Percentiles rank a stretch among this genome's conserved stretches.
Conservation (phyloP, 2,888 invertebrate species). For the Heliconius erato region DNA sequence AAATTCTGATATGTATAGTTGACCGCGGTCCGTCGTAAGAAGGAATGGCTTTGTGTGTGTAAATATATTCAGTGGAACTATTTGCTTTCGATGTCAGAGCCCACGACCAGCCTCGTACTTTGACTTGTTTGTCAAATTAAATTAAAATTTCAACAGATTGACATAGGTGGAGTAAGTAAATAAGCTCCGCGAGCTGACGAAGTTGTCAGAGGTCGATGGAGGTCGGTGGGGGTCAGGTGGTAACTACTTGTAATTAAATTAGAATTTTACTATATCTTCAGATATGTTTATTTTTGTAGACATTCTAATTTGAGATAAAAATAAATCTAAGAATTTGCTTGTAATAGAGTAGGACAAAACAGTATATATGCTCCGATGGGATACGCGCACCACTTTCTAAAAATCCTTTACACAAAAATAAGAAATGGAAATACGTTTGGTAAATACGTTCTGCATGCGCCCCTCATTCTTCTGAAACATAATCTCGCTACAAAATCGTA, state of each 20-base stretch:
- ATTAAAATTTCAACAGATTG: not conserved
- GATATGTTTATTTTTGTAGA: no score
- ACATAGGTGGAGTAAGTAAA: not conserved
- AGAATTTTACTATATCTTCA: no score
- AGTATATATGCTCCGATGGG: no score
- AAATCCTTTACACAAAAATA: no score
- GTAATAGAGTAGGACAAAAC: no score
- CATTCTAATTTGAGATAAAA: no score
- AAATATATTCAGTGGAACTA: not conserved
- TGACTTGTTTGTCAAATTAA: not conserved
- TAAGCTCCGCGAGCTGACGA: not conserved
- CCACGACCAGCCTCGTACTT: not conserved
- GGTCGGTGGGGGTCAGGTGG: not conserved
- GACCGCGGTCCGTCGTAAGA: not conserved
- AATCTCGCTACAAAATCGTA: no score
- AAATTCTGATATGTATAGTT: constrained; percentile 17
- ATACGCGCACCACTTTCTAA: no score
- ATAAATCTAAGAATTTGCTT: no score
- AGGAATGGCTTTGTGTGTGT: not conserved
- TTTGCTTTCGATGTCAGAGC: constrained; percentile 5
- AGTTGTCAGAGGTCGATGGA: not conserved
- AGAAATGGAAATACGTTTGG: no score
- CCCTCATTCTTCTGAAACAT: no score
- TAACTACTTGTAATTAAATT: not conserved
- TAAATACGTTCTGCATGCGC: no score